These are phyloP conservation scores for Rhegmatorhina hoffmannsi DNA, from an alignment of 2,113 vertebrate genomes.

Conservation along the genomic window DNA sequence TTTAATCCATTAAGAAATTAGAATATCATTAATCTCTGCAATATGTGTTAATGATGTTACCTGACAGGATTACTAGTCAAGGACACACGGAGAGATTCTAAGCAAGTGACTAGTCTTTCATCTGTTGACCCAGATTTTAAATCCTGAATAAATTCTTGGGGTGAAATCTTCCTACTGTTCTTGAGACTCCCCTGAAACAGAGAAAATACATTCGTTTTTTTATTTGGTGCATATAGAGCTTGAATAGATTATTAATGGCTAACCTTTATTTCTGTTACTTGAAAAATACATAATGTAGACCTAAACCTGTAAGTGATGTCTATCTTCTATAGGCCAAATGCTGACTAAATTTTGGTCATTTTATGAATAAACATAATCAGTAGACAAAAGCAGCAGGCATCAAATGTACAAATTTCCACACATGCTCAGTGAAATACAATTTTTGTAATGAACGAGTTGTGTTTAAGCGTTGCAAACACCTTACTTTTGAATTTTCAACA, in stretches of 20 bases:
- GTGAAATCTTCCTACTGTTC: slow-evolving; percentile 87
- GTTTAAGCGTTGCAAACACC: background rate
- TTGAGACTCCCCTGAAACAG: slow-evolving; percentile 86
- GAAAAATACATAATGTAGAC: background rate
- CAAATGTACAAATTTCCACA: background rate
- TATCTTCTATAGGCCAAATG: background rate
- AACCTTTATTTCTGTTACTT: background rate
- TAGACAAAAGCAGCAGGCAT: background rate
- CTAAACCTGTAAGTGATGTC: background rate
- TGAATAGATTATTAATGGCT: background rate
- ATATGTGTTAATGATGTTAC: slow-evolving; percentile 70
- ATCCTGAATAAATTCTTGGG: slow-evolving; percentile 93
- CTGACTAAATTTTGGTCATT: background rate
- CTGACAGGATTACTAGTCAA: slow-evolving; percentile 98
- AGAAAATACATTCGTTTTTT: background rate
- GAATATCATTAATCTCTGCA: slow-evolving; percentile 18
- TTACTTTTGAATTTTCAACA: background rate
- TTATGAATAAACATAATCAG: background rate
- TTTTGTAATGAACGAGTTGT: background rate
- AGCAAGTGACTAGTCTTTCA: slow-evolving; percentile 88
- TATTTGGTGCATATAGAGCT: background rate
- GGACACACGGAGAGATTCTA: slow-evolving; percentile 94
- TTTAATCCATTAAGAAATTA: slow-evolving; percentile 34
- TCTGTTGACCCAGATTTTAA: slow-evolving; percentile 88
- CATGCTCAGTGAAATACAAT: background rate